Evolutionary conservation across 2,113 vertebrate genomes (phyloP).

Genomic region (Agapornis roseicollis): DNA sequence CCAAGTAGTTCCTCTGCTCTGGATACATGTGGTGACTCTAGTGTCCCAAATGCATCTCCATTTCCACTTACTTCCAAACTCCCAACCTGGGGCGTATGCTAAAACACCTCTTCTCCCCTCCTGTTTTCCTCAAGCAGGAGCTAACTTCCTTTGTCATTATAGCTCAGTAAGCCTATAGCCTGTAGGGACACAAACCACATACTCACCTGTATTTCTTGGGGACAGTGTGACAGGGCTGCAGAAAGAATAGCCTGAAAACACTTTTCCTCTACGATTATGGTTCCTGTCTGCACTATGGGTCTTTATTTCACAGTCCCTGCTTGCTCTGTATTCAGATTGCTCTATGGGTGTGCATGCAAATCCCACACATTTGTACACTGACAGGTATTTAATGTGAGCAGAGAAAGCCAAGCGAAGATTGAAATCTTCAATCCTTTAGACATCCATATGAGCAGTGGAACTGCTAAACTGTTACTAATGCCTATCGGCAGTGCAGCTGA

Average conservation of each 20-base stretch:
- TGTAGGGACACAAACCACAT: neutral
- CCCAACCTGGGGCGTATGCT: neutral
- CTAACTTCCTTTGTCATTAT: neutral
- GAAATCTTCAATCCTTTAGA: neutral
- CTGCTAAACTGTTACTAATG: neutral
- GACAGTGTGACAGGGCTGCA: neutral
- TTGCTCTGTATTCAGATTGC: neutral
- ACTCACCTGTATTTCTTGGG: neutral
- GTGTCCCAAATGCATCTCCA: neutral
- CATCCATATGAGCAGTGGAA: neutral
- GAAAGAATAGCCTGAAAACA: neutral
- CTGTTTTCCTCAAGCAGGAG: neutral
- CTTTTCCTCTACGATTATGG: neutral
- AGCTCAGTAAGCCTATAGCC: neutral
- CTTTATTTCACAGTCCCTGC: neutral
- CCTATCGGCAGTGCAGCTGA: conserved; percentile 1
- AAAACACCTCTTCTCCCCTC: neutral
- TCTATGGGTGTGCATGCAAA: neutral
- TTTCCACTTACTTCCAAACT: neutral
- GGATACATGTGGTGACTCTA: neutral
- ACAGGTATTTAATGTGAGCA: neutral
- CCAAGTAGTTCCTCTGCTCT: neutral
- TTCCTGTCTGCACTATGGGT: neutral
- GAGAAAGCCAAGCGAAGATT: neutral
- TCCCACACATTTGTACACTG: neutral